These are phyloP conservation scores for Aplysina aerophoba DNA, from an alignment of 37 sponge, comb jelly and placozoan genomes.

Conservation along the genomic window DNA sequence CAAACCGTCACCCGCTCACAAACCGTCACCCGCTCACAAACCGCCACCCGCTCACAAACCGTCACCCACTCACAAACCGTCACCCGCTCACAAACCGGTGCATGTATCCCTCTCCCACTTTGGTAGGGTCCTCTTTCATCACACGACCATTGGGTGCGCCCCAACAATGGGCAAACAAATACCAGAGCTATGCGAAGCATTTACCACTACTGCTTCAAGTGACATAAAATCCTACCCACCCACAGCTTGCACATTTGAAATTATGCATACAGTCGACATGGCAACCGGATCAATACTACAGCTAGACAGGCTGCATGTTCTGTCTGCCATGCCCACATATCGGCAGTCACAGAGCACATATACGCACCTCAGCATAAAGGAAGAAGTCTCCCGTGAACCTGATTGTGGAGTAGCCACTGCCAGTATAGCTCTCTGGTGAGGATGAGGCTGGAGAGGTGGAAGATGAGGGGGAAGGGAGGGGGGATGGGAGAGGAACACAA, in stretches of 20 bases:
- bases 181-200: neutral
- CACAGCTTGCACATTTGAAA: neutral
- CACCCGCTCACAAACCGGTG: neutral
- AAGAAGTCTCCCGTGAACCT: neutral
- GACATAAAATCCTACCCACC: neutral
- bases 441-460: neutral
- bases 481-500: no score
- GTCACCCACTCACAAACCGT: neutral
- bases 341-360: neutral
- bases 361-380: conserved; percentile 1
- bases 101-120: no score
- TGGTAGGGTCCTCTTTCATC: no score
- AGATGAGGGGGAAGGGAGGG: no score
- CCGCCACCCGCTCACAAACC: neutral
- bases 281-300: neutral
- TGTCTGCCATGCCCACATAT: conserved; percentile 11
- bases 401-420: neutral
- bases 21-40: conserved; percentile 33
- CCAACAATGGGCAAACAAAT: no score
- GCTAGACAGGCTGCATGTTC: neutral
- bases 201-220: neutral
- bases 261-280: neutral
- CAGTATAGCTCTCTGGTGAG: neutral
- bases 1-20: conserved; percentile 5
- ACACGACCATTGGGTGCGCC: neutral